These are phyloP conservation scores for Emys orbicularis DNA, from an alignment of 2,797 vertebrate species.

Conservation along the genomic window DNA sequence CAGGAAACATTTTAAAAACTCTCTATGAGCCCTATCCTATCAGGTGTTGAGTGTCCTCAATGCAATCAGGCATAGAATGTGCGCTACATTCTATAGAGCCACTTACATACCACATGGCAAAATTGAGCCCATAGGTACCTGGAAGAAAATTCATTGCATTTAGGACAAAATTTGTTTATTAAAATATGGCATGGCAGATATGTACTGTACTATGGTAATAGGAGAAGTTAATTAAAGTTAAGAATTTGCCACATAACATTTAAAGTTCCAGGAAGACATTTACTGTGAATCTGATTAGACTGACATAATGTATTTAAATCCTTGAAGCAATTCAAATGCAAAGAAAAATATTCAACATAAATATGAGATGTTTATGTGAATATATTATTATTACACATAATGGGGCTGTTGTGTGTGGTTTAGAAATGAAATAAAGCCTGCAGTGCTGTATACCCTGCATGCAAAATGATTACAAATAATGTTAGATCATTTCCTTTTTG, in stretches of 20 bases:
- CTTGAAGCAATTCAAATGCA: not conserved
- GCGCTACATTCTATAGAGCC: not conserved
- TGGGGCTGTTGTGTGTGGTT: not conserved
- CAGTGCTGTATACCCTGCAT: not conserved
- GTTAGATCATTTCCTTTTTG: not conserved
- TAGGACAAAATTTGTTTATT: not conserved
- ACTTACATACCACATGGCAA: not conserved
- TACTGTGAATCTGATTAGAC: not conserved
- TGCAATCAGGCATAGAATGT: rapidly evolving
- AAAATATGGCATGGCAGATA: not conserved
- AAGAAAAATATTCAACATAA: not conserved
- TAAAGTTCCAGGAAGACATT: not conserved
- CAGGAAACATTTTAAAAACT: not conserved
- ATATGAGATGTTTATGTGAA: not conserved
- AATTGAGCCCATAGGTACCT: not conserved
- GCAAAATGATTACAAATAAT: not conserved
- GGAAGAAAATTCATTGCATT: not conserved
- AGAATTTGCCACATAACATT: not conserved
- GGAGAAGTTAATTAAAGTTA: slow-evolving; percentile 21
- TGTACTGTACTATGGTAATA: not conserved
- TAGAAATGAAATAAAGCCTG: not conserved
- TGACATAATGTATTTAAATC: not conserved
- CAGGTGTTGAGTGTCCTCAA: not conserved
- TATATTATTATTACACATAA: not conserved
- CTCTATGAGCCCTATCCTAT: not conserved